These are phyloP conservation scores for Zonotrichia leucophrys DNA, from an alignment of 2,113 vertebrate genomes.

Conservation along the genomic window DNA sequence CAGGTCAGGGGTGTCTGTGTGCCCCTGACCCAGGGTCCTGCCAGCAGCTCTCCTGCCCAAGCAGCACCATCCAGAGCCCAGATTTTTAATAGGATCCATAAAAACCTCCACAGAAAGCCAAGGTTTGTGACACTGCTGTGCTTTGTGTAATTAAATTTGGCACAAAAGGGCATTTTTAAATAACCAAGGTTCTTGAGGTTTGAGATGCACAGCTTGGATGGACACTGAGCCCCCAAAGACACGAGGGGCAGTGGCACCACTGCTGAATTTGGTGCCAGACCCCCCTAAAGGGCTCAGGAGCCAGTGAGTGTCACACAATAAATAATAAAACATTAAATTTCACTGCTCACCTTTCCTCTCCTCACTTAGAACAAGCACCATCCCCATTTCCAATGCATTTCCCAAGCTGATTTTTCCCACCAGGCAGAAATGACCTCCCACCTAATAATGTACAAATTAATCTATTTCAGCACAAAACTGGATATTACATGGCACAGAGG, in stretches of 20 bases:
- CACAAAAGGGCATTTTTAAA: neutral
- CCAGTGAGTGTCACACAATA: accelerated
- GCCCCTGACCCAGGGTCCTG: neutral
- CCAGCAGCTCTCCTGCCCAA: accelerated
- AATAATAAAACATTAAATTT: neutral
- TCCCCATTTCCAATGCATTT: neutral
- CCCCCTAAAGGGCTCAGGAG: neutral
- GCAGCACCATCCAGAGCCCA: accelerated
- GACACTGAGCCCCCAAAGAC: neutral
- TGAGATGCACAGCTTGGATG: neutral
- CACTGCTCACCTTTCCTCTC: neutral
- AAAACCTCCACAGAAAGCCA: neutral
- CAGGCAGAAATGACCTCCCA: neutral
- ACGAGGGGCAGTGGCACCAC: accelerated
- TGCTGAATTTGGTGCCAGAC: neutral
- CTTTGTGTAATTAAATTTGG: neutral
- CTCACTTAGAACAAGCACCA: neutral
- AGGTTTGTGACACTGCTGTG: neutral
- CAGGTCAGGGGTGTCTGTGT: neutral
- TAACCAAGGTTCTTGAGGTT: neutral
- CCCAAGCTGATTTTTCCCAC: neutral
- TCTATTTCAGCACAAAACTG: neutral
- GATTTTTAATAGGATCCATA: neutral
- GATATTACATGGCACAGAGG: neutral
- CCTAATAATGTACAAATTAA: neutral